These are phyloP conservation scores for Heliconius eleuchia DNA, from an alignment of 1,140 invertebrate species.

Conservation along the genomic window DNA sequence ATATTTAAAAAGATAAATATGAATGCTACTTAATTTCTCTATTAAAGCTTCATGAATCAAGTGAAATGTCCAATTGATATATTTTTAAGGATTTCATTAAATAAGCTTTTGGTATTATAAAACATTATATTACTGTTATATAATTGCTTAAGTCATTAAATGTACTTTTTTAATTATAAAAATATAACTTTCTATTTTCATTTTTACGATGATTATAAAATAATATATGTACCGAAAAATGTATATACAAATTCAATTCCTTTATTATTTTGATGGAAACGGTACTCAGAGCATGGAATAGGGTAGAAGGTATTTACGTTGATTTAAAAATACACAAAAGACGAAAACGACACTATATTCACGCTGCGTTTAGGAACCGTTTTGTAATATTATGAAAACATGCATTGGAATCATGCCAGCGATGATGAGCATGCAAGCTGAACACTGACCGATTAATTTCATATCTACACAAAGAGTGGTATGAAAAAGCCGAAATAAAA, in stretches of 20 bases:
- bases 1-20: not conserved
- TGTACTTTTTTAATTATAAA: too few species aligned
- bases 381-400: slow-evolving; percentile 26
- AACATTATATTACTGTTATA: too few species aligned
- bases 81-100: not conserved
- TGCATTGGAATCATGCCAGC: slow-evolving; percentile 43
- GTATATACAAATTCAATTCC: not conserved
- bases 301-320: not conserved
- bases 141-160: too few species aligned
- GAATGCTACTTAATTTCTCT: slow-evolving; percentile 17
- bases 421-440: slow-evolving; percentile 53
- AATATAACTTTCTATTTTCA: too few species aligned
- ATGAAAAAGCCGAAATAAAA: slow-evolving; percentile 3
- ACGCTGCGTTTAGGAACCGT: slow-evolving; percentile 26
- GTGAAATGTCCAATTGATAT: slow-evolving; percentile 5
- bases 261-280: not conserved
- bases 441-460: slow-evolving; percentile 55
- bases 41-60: slow-evolving; percentile 29
- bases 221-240: too few species aligned
- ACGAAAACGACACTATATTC: slow-evolving; percentile 19
- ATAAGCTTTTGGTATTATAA: not conserved
- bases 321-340: slow-evolving; percentile 1
- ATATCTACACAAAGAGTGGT: slow-evolving; percentile 28
- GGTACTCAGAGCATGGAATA: slow-evolving; percentile 3
- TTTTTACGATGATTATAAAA: too few species aligned